A percentile compares a stretch with the other conserved stretches of the same genome.
phyloP scores from a whole-genome alignment of 2,113 vertebrate genomes.

The Eolophus roseicapilla region DNA sequence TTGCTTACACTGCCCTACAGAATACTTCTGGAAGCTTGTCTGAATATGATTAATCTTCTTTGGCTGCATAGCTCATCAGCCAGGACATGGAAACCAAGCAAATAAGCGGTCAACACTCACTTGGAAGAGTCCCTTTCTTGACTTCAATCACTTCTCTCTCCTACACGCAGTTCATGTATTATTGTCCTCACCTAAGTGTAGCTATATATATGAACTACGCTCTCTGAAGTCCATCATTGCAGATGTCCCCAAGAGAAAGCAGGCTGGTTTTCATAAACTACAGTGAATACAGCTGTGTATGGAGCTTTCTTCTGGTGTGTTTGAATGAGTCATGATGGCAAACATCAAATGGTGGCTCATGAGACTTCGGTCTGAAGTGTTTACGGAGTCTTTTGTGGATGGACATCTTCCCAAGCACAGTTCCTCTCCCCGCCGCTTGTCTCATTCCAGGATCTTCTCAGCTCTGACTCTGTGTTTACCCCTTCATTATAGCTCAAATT shows the following conservation, averaged over 20 bases:
- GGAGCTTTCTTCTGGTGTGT: neutral
- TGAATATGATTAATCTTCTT: neutral
- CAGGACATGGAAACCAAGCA: neutral
- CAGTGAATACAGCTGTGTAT: neutral
- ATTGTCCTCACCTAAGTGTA: neutral
- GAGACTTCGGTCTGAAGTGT: neutral
- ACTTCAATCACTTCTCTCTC: neutral
- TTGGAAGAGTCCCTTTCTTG: neutral
- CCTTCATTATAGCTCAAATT: neutral
- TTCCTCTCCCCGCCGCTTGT: neutral
- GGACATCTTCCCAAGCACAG: neutral
- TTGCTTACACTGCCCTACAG: neutral
- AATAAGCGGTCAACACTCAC: neutral
- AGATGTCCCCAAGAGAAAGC: neutral
- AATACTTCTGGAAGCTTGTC: neutral
- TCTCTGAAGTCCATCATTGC: neutral
- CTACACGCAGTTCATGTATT: neutral
- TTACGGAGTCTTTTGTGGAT: neutral
- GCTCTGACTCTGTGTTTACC: neutral
- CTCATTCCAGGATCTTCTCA: neutral
- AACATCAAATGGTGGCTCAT: neutral
- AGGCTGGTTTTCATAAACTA: conserved; percentile 12
- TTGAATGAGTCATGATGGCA: neutral
- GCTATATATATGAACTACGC: neutral
- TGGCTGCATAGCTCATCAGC: neutral